Base-by-base conservation (phyloP, 2,797 vertebrate species). In the Numenius phaeopus region DNA sequence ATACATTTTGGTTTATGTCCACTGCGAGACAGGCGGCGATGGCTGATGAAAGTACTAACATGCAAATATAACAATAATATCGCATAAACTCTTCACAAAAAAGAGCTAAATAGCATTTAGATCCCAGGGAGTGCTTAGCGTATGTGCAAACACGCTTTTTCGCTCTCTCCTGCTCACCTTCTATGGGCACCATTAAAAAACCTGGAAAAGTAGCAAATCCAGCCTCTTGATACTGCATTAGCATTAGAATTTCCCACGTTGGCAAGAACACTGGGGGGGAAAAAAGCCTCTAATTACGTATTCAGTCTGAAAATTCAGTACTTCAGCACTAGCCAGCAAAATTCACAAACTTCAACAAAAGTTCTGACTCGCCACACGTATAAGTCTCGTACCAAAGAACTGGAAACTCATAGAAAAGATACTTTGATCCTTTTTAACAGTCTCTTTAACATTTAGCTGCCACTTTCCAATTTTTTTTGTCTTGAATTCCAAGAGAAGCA, bases 11-110 rank as follows among this genome's bases (percentile, higher is more conserved):
- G 57, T 47, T 88, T 24, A 15, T 10, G 22, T 20, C 14, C 54
- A 30, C 5, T 2, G 7, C 39, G 7, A 86, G 27, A n/a, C 40
- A 55, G 21, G 39, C n/a, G 69, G 52, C 0, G 0, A 29, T 4
- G 3, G 55, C 0, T 70, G 64, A 17, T 7, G 24, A 2, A 93
- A 44, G 42, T 21, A 39, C n/a, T 55, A 11, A 54, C 3, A 1
- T 22, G 22, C 64, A 97, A 79, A 59, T 18, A 2, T 1, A 84
- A 42, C 23, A 61, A 14, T 10, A 57, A 24, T 17, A 52, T 17
- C 3, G 0, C 23, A 59, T 46, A 34, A 66, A 70, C 8, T 70
- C 6, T 22, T 72, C 61, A 61, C 34, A 69, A 30, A 69, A 37
- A 37, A 37, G 49, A 61, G 37, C 40, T n/a, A 72, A 79, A 37